These are phyloP conservation scores for Sipha maydis DNA, from an alignment of 2,888 invertebrate genomes.

Conservation along the genomic window DNA sequence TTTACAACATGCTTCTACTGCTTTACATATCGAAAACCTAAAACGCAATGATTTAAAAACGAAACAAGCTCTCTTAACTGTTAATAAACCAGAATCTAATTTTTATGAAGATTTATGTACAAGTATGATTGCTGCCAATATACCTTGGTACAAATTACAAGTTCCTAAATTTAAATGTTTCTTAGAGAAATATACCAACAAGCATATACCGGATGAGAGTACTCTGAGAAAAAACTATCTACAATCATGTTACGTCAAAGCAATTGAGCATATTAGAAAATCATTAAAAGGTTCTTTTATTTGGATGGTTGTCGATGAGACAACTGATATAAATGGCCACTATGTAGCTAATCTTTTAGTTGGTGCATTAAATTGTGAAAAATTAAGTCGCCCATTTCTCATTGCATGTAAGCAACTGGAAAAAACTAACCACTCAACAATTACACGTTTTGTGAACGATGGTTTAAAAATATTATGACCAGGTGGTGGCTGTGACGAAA, in stretches of 20 bases:
- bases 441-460: neutral
- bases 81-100: too few species aligned
- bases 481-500: neutral
- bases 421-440: neutral
- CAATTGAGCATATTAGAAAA: conserved; percentile 1
- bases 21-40: too few species aligned
- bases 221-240: too few species aligned
- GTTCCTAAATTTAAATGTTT: neutral
- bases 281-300: neutral
- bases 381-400: neutral
- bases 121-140: conserved; percentile 3
- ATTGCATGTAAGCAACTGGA: neutral
- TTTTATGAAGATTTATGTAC: neutral
- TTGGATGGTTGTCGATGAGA: neutral
- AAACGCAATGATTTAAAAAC: too few species aligned
- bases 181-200: conserved; percentile 9
- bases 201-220: too few species aligned
- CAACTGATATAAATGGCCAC: neutral
- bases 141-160: conserved; percentile 12
- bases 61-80: too few species aligned
- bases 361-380: conserved; percentile 5
- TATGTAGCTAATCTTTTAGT: neutral
- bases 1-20: too few species aligned
- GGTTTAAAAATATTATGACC: conserved; percentile 1
- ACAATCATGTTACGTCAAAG: too few species aligned